Evolutionary conservation across 1,140 invertebrate species (phyloP).

Genomic region (Lineus longissimus): DNA sequence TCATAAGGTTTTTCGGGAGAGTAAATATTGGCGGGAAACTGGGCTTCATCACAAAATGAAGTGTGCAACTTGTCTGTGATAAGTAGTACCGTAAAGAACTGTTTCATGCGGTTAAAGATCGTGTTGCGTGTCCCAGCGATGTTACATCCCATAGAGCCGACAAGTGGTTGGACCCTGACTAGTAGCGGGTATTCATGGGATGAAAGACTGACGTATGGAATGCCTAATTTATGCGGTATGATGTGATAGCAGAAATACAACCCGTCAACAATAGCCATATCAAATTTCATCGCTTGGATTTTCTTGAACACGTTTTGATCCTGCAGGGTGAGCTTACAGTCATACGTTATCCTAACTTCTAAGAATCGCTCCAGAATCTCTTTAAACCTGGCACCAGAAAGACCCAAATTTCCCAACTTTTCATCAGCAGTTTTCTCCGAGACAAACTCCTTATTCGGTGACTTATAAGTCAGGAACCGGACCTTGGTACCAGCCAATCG

Average conservation of each 20-base stretch:
- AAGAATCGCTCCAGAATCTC: not conserved
- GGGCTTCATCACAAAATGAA: not conserved
- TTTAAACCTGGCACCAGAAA: not conserved
- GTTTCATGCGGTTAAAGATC: not conserved
- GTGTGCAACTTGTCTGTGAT: not conserved
- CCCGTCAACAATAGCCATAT: not conserved
- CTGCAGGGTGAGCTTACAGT: not conserved
- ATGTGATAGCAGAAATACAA: not conserved
- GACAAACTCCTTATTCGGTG: not conserved
- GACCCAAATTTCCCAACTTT: not conserved
- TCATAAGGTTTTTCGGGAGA: not conserved
- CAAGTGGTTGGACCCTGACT: not conserved
- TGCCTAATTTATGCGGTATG: not conserved
- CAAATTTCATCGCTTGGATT: not conserved
- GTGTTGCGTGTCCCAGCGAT: not conserved
- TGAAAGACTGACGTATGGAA: not conserved
- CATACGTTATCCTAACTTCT: not conserved
- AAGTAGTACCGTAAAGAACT: not conserved
- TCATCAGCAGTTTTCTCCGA: not conserved
- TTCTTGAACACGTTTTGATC: not conserved
- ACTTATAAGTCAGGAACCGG: not conserved
- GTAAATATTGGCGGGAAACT: not conserved
- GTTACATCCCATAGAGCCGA: not conserved
- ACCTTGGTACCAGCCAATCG: not conserved
- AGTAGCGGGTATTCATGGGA: not conserved